Base-by-base conservation (phyloP, 30 jellyfish, hydroid and myxozoan species). In the Hydractinia symbiolongicarpus region DNA sequence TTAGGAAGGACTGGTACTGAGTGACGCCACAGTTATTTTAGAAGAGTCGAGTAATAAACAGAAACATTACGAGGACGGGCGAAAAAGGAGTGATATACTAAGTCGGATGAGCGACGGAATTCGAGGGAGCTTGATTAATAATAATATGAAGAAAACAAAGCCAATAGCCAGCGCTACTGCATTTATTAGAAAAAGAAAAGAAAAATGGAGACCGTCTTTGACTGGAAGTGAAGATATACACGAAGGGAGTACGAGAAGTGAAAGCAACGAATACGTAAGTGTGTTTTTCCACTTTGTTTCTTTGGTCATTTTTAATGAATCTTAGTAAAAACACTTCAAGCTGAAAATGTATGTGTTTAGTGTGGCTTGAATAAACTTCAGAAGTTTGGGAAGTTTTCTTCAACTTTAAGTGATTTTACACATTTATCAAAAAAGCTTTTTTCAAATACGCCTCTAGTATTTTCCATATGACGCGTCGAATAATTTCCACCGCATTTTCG, bases 151-250 rank as follows among this genome's bases (percentile, higher is more conserved):
- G 21, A 78, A 78, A 78, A 51, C 64, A 30, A 78, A 78, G 49
- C 54, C 56, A 0, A 57, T 57, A 4, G 55, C 84, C 53, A 78
- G 60, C 1, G 86, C 86, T 40, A 78, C 86, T 5, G 71, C 68
- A 17, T 78, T 78, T 61, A 78, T 78, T n/a, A 67, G 86, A 16
- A 78, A 78, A 4, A 78, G 83, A 21, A 78, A 78, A 56, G 86
- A 78, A 78, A 78, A 78, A 57, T 78, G 86, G 86, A 78, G 86
- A 56, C 86, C 86, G 8, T 78, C 86, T 7, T 56, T 78, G 50
- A 78, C 56, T 62, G 86, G 86, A 6, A 78, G 86, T 62, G 86
- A 78, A 62, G 86, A 78, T 78, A 8, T 62, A 49, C 83, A 20
- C 67, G 86, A 78, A 61, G 86, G 86, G 49, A 78, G 83, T 56